These are phyloP conservation scores for Rhincodon typus DNA, from an alignment of 2,797 vertebrate genomes.

Conservation along the genomic window DNA sequence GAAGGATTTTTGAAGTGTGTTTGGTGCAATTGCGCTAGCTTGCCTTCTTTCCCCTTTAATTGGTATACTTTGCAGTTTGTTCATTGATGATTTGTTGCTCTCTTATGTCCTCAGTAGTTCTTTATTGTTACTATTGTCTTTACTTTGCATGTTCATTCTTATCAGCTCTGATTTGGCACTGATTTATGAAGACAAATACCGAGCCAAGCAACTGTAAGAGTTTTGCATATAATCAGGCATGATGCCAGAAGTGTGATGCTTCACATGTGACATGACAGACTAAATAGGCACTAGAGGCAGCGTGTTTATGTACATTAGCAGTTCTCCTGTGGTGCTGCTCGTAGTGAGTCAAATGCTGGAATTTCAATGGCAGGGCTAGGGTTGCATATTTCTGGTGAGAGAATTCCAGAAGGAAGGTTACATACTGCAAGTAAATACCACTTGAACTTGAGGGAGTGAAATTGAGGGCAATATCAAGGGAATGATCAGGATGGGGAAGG, in stretches of 20 bases:
- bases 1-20: background rate
- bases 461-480: background rate
- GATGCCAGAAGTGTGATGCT: background rate
- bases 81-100: background rate
- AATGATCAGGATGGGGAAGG: background rate
- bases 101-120: background rate
- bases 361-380: background rate
- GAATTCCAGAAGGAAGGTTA: background rate
- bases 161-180: conserved; percentile 15
- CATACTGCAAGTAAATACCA: background rate
- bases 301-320: background rate
- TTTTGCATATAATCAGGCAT: conserved; percentile 29
- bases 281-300: conserved; percentile 2
- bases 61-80: background rate
- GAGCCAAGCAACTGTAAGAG: background rate
- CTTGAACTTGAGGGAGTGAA: background rate
- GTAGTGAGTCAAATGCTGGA: background rate
- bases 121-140: background rate
- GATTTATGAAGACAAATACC: conserved; percentile 17
- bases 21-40: background rate
- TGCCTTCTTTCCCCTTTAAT: background rate
- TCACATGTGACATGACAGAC: conserved; percentile 27
- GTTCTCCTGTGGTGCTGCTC: conserved; percentile 12
- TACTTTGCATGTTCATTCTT: conserved; percentile 17
- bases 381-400: background rate